Percentiles rank a stretch among this genome's conserved stretches.
Evolutionary conservation across 2,797 vertebrate genomes (phyloP).

Genomic region (Sebastes miniatus): DNA sequence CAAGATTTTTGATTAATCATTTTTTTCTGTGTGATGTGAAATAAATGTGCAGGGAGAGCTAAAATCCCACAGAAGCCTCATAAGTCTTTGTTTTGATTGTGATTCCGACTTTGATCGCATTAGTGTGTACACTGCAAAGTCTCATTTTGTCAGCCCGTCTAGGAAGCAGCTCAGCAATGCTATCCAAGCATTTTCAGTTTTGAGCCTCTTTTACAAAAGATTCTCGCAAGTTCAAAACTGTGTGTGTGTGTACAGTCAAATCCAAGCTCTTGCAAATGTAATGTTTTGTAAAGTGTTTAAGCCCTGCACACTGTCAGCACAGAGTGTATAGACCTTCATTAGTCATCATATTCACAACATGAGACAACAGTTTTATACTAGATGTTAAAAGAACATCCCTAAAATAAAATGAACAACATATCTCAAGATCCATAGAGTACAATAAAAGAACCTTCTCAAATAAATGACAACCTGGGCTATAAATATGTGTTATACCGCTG

Average conservation of each 20-base stretch:
- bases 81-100: background rate
- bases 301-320: background rate
- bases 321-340: background rate
- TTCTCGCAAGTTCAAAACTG: background rate
- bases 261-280: background rate
- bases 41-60: background rate
- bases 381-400: background rate
- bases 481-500: no score
- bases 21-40: background rate
- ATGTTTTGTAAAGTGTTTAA: background rate
- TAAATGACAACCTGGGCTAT: no score
- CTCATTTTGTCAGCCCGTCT: background rate
- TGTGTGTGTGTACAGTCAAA: background rate
- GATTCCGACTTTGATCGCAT: slow-evolving; percentile 5
- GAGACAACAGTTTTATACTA: background rate
- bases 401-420: background rate
- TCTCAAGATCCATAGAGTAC: background rate
- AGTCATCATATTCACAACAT: background rate
- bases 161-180: background rate
- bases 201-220: background rate
- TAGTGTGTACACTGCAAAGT: background rate
- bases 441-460: background rate
- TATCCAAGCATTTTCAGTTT: background rate
- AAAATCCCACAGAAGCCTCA: background rate
- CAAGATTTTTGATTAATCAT: background rate